Base-by-base conservation (phyloP, 2,888 invertebrate genomes). In the Rambutsinella grinnellia region DNA sequence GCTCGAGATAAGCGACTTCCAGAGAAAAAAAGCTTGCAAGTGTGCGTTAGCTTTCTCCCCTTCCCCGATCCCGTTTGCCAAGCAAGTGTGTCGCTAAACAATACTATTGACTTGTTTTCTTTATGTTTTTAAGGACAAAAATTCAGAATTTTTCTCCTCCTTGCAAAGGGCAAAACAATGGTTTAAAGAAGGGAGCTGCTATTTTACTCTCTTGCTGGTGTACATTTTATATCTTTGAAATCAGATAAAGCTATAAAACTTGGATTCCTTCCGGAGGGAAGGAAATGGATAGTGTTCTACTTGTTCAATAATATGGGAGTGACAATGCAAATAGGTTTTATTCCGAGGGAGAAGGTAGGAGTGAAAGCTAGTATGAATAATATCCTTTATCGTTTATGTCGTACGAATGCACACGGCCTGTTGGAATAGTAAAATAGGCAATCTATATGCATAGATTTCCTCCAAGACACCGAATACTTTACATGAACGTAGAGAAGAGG, bases 401-500 rank as follows among this genome's bases (percentile, higher is more conserved):
- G n/a, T n/a, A n/a, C n/a, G 13, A 36, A 36, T 36, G 36, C 36
- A 36, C 36, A 36, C 36, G 36, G n/a, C n/a, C n/a, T n/a, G n/a
- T n/a, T n/a, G n/a, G n/a, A n/a, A n/a, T n/a, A 36, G 60, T 74
- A 88, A 88, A 88, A 88, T 87, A 88, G 88, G 88, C 88, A 88
- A 88, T 89, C 88, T 89, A 89, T 88, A 89, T 89, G 88, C 88
- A 88, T 87, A 87, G 87, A 84, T 84, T 83, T 83, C 79, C 57
- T 53, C 21, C 13, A 36, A 36, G 36, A 36, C 6, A 8, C 13
- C 36, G 36, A n/a, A n/a, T 13, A 5, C 36, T 36, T 36, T 13
- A 36, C 36, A 36, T 36, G 36, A 36, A 36, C 36, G 36, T 36
- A 5, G 13, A 8, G 36, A n/a, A n/a, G n/a, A n/a, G 5, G 36